Base-by-base conservation (phyloP, 2,797 vertebrate genomes). In the Amblyopsis hoosieri region DNA sequence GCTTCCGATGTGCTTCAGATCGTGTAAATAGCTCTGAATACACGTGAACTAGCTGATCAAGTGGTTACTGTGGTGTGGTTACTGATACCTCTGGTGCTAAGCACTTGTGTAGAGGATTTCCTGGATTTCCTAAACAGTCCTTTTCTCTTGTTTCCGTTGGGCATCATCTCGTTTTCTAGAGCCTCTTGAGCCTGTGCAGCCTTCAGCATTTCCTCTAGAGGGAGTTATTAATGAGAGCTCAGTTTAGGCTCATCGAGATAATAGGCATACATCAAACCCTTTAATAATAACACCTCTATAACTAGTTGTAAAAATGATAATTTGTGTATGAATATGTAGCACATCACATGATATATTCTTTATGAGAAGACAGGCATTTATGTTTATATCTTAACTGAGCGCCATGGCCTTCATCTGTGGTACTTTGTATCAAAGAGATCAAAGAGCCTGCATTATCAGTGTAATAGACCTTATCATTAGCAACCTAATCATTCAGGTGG, bases 141-240 rank as follows among this genome's bases (percentile, higher is more conserved):
- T 67, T 86, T 90, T 31, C 67, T 14, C 67, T 87, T 93, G 2
- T 87, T 90, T 75, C 93, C 92, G 60, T 93, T 93, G 0, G 64
- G n/a, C 79, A 90, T 86, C 69, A 94, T 90, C 2, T 92, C 95
- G 2, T 90, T 92, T 71, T 98, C 96, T 66, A 96, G 74, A 0
- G 83, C 91, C 77, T 93, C 57, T 57, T 96, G 95, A 71, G 97
- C 96, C 83, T 90, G 89, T n/a, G 95, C 94, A 74, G 96, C 83
- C 70, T 90, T 96, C 70, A 96, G 78, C 66, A 92, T 88, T 81
- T 97, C 97, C 50, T 96, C 97, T 99, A 83, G 68, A 75, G 76
- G 42, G 15, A 23, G 11, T 50, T 62, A 62, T n/a, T 61, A 46
- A 54, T 7, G 12, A 47, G 3, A 23, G 5, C 45, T n/a, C 12